phyloP scores from a whole-genome alignment of 2,888 invertebrate species.

The Palloptera scutellata region DNA sequence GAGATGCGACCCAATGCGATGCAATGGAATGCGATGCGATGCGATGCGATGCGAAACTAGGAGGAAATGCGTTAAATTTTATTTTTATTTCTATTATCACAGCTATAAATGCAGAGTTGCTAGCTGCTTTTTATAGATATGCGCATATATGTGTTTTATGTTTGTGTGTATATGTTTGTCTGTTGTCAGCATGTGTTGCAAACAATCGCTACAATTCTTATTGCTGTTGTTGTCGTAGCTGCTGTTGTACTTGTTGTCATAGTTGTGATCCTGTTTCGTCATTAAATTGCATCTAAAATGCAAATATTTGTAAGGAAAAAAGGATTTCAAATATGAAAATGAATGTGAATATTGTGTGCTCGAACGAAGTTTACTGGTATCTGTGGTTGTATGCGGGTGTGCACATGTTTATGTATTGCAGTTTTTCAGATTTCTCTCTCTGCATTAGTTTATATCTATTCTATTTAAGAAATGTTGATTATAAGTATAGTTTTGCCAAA shows the following conservation, averaged over 20 bases:
- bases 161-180: conserved; percentile 23
- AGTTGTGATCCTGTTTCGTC: conserved; percentile 35
- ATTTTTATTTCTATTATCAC: background rate
- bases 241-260: conserved; percentile 21
- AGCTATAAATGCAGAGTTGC: conserved; percentile 4
- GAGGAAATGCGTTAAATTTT: background rate
- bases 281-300: conserved; percentile 33
- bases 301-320: conserved; percentile 30
- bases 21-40: too few relatives aligned
- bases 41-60: too few relatives aligned
- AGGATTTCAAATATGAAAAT: conserved; percentile 31
- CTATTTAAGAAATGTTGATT: too few relatives aligned
- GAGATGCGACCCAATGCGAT: too few relatives aligned
- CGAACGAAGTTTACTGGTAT: too few relatives aligned
- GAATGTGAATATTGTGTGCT: conserved; percentile 1
- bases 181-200: conserved; percentile 21
- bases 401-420: conserved; percentile 7
- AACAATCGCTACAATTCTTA: conserved; percentile 3
- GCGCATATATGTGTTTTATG: conserved; percentile 9
- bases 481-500: too few relatives aligned
- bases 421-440: too few relatives aligned
- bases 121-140: conserved; percentile 1
- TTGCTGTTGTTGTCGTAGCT: conserved; percentile 8
- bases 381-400: background rate
- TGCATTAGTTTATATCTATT: too few relatives aligned